These are phyloP conservation scores for Pristiophorus japonicus DNA, from an alignment of 2,113 vertebrate species.

Conservation along the genomic window DNA sequence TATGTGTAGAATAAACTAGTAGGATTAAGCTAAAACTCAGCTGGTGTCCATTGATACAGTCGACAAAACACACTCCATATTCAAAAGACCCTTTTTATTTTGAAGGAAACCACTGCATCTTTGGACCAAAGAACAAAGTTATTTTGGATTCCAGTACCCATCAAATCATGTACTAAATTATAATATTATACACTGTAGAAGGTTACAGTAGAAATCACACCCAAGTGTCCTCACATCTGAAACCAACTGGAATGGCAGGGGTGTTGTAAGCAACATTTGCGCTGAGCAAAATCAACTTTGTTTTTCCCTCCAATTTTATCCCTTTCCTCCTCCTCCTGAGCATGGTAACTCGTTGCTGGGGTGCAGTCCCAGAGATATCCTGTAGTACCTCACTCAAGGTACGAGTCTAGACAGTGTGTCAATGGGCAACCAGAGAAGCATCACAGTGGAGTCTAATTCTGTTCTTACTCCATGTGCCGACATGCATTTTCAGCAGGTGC, in stretches of 20 bases:
- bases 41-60: neutral
- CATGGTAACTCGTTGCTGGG: neutral
- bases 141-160: neutral
- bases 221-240: neutral
- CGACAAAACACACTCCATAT: neutral
- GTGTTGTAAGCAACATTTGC: neutral
- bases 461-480: neutral
- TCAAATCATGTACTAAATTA: neutral
- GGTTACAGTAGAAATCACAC: neutral
- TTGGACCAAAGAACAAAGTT: neutral
- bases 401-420: neutral
- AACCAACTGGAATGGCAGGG: neutral
- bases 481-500: neutral
- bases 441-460: neutral
- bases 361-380: neutral
- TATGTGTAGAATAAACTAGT: neutral
- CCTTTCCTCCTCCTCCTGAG: no score
- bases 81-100: neutral
- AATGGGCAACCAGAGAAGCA: neutral
- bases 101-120: neutral
- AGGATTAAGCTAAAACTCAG: neutral
- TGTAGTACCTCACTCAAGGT: neutral
- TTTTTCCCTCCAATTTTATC: neutral
- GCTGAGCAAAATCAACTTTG: neutral
- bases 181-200: neutral